A percentile compares a stretch with the other conserved stretches of the same genome.
phyloP scores from a whole-genome alignment of 2,888 invertebrate genomes.

The Siphlonurus alternatus region DNA sequence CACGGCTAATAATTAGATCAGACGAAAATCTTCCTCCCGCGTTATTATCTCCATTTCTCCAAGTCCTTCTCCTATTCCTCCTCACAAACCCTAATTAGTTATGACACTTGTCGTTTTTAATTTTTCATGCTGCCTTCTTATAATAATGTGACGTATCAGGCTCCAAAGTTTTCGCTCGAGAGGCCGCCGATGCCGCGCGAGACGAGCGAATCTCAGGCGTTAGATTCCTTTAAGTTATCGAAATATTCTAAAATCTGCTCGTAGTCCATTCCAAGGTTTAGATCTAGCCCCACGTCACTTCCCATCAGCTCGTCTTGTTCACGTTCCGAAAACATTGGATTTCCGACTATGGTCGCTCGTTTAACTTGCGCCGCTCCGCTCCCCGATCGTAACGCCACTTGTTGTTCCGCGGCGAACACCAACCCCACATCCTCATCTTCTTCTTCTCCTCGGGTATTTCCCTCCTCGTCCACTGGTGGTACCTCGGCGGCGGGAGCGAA shows the following conservation, averaged over 20 bases:
- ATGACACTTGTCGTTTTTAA: no score
- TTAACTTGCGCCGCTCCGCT: constrained; percentile 43
- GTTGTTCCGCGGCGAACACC: neutral
- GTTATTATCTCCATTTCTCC: no score
- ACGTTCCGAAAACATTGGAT: constrained; percentile 60
- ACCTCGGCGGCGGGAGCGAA: constrained; percentile 1
- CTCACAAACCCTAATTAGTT: no score
- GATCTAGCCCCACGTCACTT: constrained; percentile 49
- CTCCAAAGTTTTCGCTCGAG: neutral
- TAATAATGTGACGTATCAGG: neutral
- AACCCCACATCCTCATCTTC: neutral
- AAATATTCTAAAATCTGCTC: constrained; percentile 97
- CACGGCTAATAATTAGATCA: no score
- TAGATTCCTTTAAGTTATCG: constrained; percentile 85
- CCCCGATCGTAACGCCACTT: neutral
- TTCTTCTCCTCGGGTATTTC: neutral
- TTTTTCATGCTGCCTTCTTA: neutral
- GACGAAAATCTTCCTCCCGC: no score
- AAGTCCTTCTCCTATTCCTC: no score
- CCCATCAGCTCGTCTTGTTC: constrained; percentile 17
- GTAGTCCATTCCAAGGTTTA: constrained; percentile 79
- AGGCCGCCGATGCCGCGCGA: no score
- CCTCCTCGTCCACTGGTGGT: constrained; percentile 2
- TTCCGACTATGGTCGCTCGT: constrained; percentile 71
- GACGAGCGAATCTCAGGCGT: constrained; percentile 30